Evolutionary conservation across 2,888 invertebrate species (phyloP).

Genomic region (Rotaria socialis): DNA sequence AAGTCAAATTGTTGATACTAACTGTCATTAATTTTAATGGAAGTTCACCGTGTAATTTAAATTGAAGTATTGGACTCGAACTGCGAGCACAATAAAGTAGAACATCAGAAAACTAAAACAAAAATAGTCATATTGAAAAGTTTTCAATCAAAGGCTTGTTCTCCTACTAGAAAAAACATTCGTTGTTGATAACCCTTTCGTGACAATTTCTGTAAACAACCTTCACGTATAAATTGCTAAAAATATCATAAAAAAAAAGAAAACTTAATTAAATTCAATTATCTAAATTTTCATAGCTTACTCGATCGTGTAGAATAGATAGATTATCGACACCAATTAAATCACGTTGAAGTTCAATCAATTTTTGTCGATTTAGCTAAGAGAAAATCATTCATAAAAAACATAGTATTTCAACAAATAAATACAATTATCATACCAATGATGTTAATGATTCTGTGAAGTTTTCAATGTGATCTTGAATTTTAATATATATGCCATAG

Average conservation of each 20-base stretch:
- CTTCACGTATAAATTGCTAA: constrained; percentile 77
- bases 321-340: constrained; percentile 72
- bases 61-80: constrained; percentile 66
- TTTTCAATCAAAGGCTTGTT: background rate
- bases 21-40: constrained; percentile 66
- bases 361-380: constrained; percentile 72
- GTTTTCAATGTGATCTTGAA: constrained; percentile 27
- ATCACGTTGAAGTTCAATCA: constrained; percentile 83
- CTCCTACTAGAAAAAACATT: constrained; percentile 84
- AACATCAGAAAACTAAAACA: constrained; percentile 79
- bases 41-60: constrained; percentile 82
- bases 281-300: background rate
- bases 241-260: background rate
- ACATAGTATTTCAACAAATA: background rate
- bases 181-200: constrained; percentile 85
- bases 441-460: constrained; percentile 3
- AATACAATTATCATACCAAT: background rate
- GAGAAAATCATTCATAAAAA: background rate
- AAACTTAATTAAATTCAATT: background rate
- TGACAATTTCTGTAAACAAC: constrained; percentile 90
- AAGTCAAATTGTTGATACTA: background rate
- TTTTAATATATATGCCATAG: constrained; percentile 30
- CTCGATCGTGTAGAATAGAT: constrained; percentile 50
- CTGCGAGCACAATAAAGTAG: constrained; percentile 75
- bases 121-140: constrained; percentile 23